Conservation (phyloP, 2,113 vertebrate species). For the Pristiophorus japonicus region DNA sequence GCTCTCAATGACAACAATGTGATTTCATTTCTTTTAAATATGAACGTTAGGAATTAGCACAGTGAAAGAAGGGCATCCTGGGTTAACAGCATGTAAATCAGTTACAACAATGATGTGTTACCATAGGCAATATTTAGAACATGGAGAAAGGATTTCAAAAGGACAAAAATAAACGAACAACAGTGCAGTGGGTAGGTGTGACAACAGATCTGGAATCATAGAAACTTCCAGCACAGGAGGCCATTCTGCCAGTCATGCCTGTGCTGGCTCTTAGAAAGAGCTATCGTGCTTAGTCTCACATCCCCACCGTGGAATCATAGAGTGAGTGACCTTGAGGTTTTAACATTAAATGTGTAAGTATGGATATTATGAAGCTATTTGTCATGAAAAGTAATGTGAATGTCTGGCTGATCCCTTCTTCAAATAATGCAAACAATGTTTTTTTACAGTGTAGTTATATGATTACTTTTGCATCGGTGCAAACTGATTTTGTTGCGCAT, state of each 20-base stretch:
- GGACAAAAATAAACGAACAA: neutral
- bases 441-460: neutral
- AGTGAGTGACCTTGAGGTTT: neutral
- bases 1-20: neutral
- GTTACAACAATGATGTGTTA: neutral
- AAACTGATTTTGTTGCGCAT: neutral
- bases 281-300: too few relatives aligned
- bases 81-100: neutral
- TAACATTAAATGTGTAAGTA: neutral
- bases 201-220: neutral
- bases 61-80: neutral
- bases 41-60: neutral
- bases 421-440: neutral
- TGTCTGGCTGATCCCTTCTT: neutral
- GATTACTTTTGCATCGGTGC: neutral
- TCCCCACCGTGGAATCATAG: too few relatives aligned
- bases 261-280: too few relatives aligned
- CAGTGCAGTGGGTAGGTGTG: neutral
- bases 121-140: neutral
- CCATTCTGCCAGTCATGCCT: too few relatives aligned
- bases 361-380: too few relatives aligned
- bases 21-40: neutral
- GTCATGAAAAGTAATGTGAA: neutral
- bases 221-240: too few relatives aligned
- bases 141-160: neutral